Base-by-base conservation (phyloP, 2,113 vertebrate genomes). In the Noturus placidus region DNA sequence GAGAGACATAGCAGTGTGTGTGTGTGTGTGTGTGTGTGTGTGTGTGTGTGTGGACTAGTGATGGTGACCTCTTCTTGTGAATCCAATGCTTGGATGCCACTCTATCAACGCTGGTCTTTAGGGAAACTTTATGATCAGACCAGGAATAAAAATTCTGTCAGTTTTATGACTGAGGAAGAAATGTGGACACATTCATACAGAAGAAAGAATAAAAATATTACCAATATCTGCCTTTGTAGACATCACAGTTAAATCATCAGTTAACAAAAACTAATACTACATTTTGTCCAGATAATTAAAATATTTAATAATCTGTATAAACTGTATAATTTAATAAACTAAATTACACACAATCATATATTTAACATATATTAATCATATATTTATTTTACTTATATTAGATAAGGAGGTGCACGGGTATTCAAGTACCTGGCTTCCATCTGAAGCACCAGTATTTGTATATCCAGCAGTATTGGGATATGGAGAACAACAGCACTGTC, bases 1-100 rank as follows among this genome's bases (percentile, higher is more conserved):
- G 42, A 77, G 10, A n/a, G 74, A 15, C 74, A 50, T n/a, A 50
- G 22, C 13, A 50, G 56, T 86, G 70, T 76, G 70, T 85, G 86
- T 87, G 79, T 82, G 86, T 87, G 86, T 82, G 78, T 82, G 67
- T 86, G 69, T 76, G 38, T 86, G 56, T 79, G 70, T 76, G 70
- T 85, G 86, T 87, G 79, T 82, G 86, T 82, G 86, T 82, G 78
- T 82, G 67, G 54, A 42, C 30, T 35, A 7, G 69, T 57, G 7
- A 74, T 30, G 72, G 13, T 86, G 84, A 77, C 72, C 84, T 77
- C 56, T 27, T 85, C 59, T 27, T 50, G 35, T 63, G 69, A 86
- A 94, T 93, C 92, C 92, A 86, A 86, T 90, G 90, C 91, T 56
- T 92, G 89, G 91, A 93, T 93, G 92, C 90, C 89, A 90, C 91